phyloP scores from a whole-genome alignment of 2,797 vertebrate genomes.

The Gymnoscopelus braueri region DNA sequence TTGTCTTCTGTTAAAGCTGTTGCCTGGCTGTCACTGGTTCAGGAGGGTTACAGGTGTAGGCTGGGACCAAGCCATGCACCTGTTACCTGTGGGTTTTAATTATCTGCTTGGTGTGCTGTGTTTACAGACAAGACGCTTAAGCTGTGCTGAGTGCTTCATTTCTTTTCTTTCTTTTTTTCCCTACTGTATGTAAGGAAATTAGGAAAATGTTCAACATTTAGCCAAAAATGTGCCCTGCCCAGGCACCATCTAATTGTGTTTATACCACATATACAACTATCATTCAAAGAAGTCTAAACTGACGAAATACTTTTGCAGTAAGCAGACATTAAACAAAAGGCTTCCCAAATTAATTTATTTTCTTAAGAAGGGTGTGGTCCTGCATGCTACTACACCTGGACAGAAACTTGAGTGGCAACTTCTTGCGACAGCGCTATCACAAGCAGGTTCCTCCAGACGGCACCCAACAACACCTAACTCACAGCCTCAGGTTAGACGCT shows the following conservation, averaged over 20 bases:
- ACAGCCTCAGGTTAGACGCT: slow-evolving; percentile 68
- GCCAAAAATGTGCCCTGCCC: neutral
- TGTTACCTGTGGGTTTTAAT: slow-evolving; percentile 45
- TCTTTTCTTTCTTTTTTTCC: too few species aligned
- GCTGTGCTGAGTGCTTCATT: neutral
- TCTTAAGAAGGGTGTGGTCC: slow-evolving; percentile 76
- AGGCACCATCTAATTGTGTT: neutral
- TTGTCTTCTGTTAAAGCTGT: neutral
- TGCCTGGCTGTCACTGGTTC: slow-evolving; percentile 4
- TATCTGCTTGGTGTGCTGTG: neutral
- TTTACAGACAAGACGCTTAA: neutral
- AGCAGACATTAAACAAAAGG: neutral
- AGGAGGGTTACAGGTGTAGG: neutral
- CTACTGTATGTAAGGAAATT: too few species aligned
- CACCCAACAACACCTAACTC: slow-evolving; percentile 55
- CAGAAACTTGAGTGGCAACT: slow-evolving; percentile 84
- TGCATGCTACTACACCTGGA: slow-evolving; percentile 57
- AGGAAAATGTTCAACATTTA: neutral
- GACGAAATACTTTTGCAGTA: neutral
- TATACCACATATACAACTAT: neutral
- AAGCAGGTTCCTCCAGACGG: slow-evolving; percentile 78
- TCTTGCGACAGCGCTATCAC: slow-evolving; percentile 83
- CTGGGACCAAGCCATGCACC: slow-evolving; percentile 40
- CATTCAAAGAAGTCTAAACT: neutral
- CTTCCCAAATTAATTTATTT: slow-evolving; percentile 34